Evolutionary conservation across 2,888 invertebrate genomes (phyloP).

Genomic region (Stenodera caucasica): DNA sequence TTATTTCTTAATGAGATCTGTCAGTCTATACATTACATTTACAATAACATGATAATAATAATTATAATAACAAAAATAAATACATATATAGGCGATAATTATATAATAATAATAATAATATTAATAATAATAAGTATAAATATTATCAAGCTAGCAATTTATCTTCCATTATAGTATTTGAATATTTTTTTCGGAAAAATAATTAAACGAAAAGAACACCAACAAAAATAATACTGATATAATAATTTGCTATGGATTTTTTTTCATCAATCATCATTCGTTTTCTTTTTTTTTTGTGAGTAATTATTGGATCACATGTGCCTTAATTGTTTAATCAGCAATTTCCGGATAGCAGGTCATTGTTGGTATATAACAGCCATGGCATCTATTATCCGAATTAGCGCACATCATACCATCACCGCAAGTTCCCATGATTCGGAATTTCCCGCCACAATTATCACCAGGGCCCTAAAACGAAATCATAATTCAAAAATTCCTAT

Average conservation of each 20-base stretch:
- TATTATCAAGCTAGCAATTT: conserved; percentile 20
- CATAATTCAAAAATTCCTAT: not conserved
- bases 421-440: conserved; percentile 47
- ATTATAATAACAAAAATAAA: conserved; percentile 18
- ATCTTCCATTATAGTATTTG: not conserved
- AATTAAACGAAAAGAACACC: conserved; percentile 7
- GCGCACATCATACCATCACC: conserved; percentile 51
- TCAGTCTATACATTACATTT: conserved; percentile 13
- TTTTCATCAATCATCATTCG: not conserved
- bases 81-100: conserved; percentile 19
- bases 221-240: conserved; percentile 39
- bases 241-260: conserved; percentile 18
- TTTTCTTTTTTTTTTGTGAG: not conserved
- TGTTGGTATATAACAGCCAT: conserved; percentile 49
- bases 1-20: conserved; percentile 21
- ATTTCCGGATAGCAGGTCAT: conserved; percentile 41
- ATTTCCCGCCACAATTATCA: conserved; percentile 49
- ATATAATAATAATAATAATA: conserved; percentile 15
- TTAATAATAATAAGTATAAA: conserved; percentile 18
- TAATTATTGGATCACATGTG: conserved; percentile 13
- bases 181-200: conserved; percentile 9
- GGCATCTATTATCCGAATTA: conserved; percentile 47
- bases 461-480: conserved; percentile 52
- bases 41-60: conserved; percentile 9
- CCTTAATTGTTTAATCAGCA: conserved; percentile 14